Evolutionary conservation across 92 coral and sea anemone species (phyloP), one percentile per base, ranked within the genome.

Genomic region (Siderastrea siderea): DNA sequence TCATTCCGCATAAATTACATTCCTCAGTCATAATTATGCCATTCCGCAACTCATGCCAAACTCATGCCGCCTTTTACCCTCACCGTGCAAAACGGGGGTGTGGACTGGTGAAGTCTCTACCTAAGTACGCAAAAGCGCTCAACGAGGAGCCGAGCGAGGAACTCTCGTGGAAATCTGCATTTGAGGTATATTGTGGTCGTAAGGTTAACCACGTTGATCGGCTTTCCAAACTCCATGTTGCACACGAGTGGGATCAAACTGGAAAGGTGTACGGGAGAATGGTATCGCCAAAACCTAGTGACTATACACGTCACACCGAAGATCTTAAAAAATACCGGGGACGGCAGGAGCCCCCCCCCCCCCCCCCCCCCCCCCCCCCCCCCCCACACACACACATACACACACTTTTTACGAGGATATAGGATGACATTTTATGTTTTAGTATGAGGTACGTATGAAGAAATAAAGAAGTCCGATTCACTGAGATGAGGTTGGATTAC

Each of bases 61-160:
- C n/a, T n/a, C n/a, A n/a, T n/a, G n/a, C n/a, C n/a, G n/a, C n/a
- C n/a, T n/a, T n/a, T n/a, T n/a, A n/a, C n/a, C n/a, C 1, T 60
- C 11, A 60, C 64, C 11, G 15, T 2, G 64, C n/a, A 60, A 60
- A 10, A 60, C 7, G 17, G 75, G 55, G 75, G 75, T 14, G 75
- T 47, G 75, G 47, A 70, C 75, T 47, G 55, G 88, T 69, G 44
- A 74, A 64, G 71, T 73, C 65, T 2, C 47, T 88, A 48, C 91
- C 76, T 11, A 79, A 82, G 60, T 81, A 88, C 64, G 79, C 84
- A 13, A 75, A 70, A 82, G 63, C 92, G 6, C 48, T 88, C 60
- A 88, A 88, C 26, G 63, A 71, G 67, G 87, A 88, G 19, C 87
- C 75, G 53, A 7, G 86, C 53, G 87, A 88, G 77, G 92, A 82